A percentile compares a stretch with the other conserved stretches of the same genome.
Evolutionary conservation across 2,797 vertebrate genomes (phyloP).

Genomic region (Eurystomus glaucurus): DNA sequence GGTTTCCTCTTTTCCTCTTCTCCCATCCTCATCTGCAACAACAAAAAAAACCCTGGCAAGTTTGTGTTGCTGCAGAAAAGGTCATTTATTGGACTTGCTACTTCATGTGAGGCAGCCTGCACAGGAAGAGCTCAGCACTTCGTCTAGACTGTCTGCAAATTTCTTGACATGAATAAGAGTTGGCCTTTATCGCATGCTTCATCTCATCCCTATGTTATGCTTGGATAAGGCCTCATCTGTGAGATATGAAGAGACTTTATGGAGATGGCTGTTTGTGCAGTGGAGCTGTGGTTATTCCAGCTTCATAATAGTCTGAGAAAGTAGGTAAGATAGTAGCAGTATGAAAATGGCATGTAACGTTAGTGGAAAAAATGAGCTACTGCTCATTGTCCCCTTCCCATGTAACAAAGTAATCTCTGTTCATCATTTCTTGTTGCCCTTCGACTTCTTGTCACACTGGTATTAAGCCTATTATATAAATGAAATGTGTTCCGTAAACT

Average conservation of each 20-base stretch:
- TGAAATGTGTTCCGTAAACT: conserved; percentile 49
- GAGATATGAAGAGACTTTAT: background rate
- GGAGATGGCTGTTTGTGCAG: conserved; percentile 15
- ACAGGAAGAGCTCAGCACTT: background rate
- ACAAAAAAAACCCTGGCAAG: background rate
- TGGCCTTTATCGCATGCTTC: conserved; percentile 18
- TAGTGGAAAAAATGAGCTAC: background rate
- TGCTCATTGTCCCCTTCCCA: background rate
- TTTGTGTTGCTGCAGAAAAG: background rate
- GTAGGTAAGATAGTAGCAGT: background rate
- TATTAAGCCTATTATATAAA: conserved; percentile 15
- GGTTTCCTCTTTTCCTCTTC: background rate
- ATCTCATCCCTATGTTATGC: background rate
- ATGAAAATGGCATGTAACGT: background rate
- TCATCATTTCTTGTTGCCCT: conserved; percentile 15
- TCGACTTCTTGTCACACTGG: background rate
- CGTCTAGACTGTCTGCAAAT: background rate
- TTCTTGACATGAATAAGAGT: conserved; percentile 19
- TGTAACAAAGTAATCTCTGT: background rate
- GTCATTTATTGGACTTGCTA: background rate
- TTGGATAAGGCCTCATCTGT: background rate
- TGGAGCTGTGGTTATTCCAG: background rate
- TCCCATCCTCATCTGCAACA: background rate
- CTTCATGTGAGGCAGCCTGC: background rate
- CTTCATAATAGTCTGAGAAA: background rate